Evolutionary conservation across 53 echinoderm and acorn worm genomes (phyloP), one percentile per base, ranked within the genome.

Genomic region (Pentamera pediparva): DNA sequence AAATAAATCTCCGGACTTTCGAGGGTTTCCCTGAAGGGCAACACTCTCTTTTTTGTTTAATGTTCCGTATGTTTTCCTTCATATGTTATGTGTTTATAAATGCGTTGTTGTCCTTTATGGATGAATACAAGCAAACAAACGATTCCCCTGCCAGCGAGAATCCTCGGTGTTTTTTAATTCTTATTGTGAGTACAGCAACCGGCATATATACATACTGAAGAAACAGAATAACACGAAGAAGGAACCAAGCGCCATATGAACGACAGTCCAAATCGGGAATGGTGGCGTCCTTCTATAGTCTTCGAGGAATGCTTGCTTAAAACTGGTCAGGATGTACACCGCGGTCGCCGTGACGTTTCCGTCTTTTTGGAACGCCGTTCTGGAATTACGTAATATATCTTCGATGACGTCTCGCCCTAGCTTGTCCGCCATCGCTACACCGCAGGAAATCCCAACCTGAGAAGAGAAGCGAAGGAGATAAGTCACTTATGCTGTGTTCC

Each of bases 261-360:
- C 70, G 20, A 70, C 70, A 28, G 70, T 70, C 70, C 70, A 70
- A n/a, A 70, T 52, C 0, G 70, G 70, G 18, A 70, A 70, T 49
- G 70, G 70, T 6, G 70, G 70, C 17, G 49, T 70, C 31, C 70
- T 47, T 49, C 30, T 70, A 52, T 70, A 70, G 18, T 49, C 47
- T 20, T 52, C 50, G 4, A 48, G 29, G 22, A 70, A 70, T 28
- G 52, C 70, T 28, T 70, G 32, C 32, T 49, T 52, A 11, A 70
- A 32, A 51, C 50, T 70, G 6, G 15, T 20, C 15, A 70, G 17
- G 30, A 70, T 49, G 29, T 25, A 52, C 11, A 70, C 18, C 27
- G 32, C 32, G 30, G 33, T 32, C 51, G 48, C 49, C 12, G 45
- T 29, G 21, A 50, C 32, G 20, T 47, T 52, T n/a, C n/a, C n/a